Base-by-base conservation (phyloP, 2,888 invertebrate species). In the Chaetogeoica ovagalla region DNA sequence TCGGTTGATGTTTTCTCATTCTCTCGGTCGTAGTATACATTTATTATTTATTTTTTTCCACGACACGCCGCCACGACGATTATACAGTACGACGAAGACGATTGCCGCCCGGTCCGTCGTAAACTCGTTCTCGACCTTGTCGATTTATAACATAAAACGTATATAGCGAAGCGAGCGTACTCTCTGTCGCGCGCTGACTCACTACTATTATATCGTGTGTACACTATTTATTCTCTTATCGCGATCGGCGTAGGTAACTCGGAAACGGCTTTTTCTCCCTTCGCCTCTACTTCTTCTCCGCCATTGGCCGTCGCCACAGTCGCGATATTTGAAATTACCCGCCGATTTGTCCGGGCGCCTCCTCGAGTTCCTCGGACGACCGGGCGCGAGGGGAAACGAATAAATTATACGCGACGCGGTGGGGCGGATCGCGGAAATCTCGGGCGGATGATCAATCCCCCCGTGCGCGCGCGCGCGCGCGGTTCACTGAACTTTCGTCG, bases 401-500 rank as follows among this genome's bases (percentile, higher is more conserved):
- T 11, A 11, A 48, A 48, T 48, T 11, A 11, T 15, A 15, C 48
- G 15, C 48, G 48, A 13, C 13, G 48, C 15, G 48, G 9, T 48
- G 5, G n/a, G n/a, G n/a, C 9, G 9, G 48, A 11, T 48, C 48
- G 48, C 48, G 48, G 13, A 48, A 48, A 9, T 48, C 48, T 48
- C 48, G 13, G 48, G 43, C 15, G 48, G 30, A 30, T 4, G 30
- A 30, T 30, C 4, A 55, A 9, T 68, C 8, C 23, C 8, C 8
- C 21, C 48, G 48, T n/a, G 30, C 30, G 30, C 30, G 30, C 30
- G 30, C 30, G 30, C n/a, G 39, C 65, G 57, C 43, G 23, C 37
- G 55, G 74, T 74, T 74, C 74, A 74, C 65, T 74, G 74, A 74
- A 74, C 74, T 74, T 74, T 74, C 37, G n/a, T 11, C 65, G n/a